Evolutionary conservation across 2,113 vertebrate species (phyloP).

Genomic region (Chionomys nivalis): DNA sequence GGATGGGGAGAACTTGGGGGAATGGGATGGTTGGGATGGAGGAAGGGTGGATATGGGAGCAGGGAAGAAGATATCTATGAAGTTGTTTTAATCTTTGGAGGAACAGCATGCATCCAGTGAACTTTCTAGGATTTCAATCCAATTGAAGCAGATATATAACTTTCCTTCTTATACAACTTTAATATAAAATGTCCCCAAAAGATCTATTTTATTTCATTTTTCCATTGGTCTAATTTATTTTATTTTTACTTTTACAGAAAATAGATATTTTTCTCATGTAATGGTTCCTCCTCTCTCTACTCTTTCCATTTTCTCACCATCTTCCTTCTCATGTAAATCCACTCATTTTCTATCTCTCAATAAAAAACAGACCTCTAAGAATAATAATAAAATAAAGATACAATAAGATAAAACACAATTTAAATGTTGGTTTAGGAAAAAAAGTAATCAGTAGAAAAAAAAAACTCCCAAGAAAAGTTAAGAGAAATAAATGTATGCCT

Average conservation of each 20-base stretch:
- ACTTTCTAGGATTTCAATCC: not conserved
- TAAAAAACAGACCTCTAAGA: not conserved
- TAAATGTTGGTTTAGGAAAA: not conserved
- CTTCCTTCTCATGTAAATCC: not conserved
- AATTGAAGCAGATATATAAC: constrained; percentile 48
- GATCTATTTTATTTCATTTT: not conserved
- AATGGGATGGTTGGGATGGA: too few species aligned
- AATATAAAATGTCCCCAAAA: not conserved
- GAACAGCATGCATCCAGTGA: not conserved
- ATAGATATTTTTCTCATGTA: not conserved
- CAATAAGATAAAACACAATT: not conserved
- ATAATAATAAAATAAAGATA: not conserved
- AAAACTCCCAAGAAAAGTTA: not conserved
- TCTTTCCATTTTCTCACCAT: not conserved
- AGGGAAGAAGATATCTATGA: not conserved
- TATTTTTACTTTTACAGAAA: not conserved
- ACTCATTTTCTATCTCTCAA: not conserved
- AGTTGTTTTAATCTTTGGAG: not conserved
- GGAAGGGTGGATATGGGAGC: too few species aligned
- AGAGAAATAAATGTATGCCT: not conserved
- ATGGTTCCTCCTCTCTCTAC: not conserved
- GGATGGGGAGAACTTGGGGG: too few species aligned
- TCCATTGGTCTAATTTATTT: not conserved
- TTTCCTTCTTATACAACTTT: not conserved
- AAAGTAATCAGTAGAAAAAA: not conserved